phyloP scores from a whole-genome alignment of 2,113 vertebrate genomes.

The Harpagus bidentatus region DNA sequence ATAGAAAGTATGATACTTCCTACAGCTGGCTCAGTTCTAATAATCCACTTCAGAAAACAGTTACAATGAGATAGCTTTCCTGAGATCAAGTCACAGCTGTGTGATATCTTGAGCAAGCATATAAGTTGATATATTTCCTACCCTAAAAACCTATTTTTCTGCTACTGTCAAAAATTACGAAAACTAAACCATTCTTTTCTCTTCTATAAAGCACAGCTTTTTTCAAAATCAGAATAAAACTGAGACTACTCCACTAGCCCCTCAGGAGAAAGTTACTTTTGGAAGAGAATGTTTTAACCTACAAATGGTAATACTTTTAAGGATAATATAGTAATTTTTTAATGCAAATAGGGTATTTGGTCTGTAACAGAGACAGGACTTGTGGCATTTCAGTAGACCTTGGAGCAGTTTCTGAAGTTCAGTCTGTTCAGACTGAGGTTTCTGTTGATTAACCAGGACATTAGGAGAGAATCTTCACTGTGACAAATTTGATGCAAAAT shows the following conservation, averaged over 20 bases:
- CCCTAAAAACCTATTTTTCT: not conserved
- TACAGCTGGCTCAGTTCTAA: not conserved
- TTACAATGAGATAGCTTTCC: not conserved
- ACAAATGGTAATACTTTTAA: not conserved
- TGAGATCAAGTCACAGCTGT: not conserved
- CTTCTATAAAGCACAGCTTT: not conserved
- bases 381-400: not conserved
- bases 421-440: not conserved
- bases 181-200: not conserved
- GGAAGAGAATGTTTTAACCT: not conserved
- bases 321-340: not conserved
- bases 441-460: not conserved
- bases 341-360: not conserved
- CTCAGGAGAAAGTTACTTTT: not conserved
- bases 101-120: not conserved
- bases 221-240: not conserved
- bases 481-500: not conserved
- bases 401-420: not conserved
- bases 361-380: not conserved
- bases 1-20: not conserved
- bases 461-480: not conserved
- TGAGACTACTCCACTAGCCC: not conserved
- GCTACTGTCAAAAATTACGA: not conserved
- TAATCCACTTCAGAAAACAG: not conserved
- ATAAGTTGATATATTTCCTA: not conserved